phyloP scores from a whole-genome alignment of 2,113 vertebrate species.

The Muscicapa adusta region DNA sequence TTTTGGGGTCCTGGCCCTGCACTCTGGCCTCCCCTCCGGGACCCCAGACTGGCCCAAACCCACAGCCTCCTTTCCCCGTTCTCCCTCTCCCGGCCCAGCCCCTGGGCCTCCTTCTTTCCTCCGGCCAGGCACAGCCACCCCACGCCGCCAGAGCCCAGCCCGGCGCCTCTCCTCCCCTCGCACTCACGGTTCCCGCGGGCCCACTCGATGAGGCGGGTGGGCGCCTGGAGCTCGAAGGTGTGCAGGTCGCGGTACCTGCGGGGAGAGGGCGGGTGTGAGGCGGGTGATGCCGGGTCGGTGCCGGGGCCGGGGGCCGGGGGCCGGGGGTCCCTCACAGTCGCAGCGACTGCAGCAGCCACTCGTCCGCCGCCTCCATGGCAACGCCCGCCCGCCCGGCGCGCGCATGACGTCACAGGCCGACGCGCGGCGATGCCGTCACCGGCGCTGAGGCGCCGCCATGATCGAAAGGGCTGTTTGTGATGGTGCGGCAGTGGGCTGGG shows the following conservation, averaged over 20 bases:
- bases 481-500: rapidly evolving
- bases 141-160: not conserved
- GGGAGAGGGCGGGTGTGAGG: not conserved
- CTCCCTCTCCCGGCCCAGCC: not conserved
- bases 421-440: not conserved
- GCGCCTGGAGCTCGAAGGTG: slow-evolving; percentile 65
- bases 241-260: slow-evolving; percentile 72
- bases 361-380: slow-evolving; percentile 7
- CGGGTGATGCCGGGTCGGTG: not conserved
- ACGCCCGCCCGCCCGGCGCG: not conserved
- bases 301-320: not conserved
- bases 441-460: rapidly evolving
- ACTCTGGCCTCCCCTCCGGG: not conserved
- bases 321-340: not conserved
- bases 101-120: not conserved
- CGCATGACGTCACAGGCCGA: rapidly evolving
- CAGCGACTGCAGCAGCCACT: not conserved
- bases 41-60: not conserved
- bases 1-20: not conserved
- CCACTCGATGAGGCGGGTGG: slow-evolving; percentile 72
- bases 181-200: slow-evolving; percentile 50
- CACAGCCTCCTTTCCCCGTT: not conserved
- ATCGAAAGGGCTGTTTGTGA: rapidly evolving
- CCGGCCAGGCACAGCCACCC: no score
- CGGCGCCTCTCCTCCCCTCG: not conserved